A percentile compares a stretch with the other conserved stretches of the same genome.
Conservation (phyloP, 2,888 invertebrate species). For the Apotomis capreana region DNA sequence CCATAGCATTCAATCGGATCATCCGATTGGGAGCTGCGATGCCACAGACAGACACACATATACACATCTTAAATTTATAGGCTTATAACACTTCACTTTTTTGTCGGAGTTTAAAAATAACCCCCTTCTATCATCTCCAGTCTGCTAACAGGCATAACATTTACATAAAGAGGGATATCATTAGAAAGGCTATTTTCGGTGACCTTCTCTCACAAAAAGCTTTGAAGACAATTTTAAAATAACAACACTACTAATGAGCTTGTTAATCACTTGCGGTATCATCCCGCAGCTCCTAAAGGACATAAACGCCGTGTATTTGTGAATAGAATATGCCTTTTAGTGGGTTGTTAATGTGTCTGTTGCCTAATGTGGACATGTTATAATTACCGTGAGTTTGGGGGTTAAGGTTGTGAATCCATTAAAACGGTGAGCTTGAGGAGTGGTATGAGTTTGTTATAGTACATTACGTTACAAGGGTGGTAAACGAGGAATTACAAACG, state of each 20-base stretch:
- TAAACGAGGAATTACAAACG: too few relatives aligned
- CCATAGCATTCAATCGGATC: too few relatives aligned
- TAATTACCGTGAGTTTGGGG: background rate
- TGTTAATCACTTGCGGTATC: constrained; percentile 7
- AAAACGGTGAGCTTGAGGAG: too few relatives aligned
- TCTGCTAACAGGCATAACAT: too few relatives aligned
- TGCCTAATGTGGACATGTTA: background rate
- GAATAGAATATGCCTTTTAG: background rate
- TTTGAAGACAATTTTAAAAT: constrained; percentile 26
- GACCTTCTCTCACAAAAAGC: constrained; percentile 9
- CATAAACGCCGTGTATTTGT: background rate
- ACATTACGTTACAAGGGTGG: too few relatives aligned
- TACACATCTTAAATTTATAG: too few relatives aligned
- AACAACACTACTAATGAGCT: constrained; percentile 25
- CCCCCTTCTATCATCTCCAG: too few relatives aligned
- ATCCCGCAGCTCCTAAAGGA: background rate
- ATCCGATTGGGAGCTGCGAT: too few relatives aligned
- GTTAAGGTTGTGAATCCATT: background rate
- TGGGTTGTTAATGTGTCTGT: background rate
- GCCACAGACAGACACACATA: too few relatives aligned
- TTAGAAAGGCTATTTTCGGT: background rate
- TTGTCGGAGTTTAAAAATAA: too few relatives aligned
- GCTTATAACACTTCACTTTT: too few relatives aligned
- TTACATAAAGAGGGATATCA: background rate
- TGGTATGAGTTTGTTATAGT: too few relatives aligned